These are phyloP conservation scores for Phalangium opilio DNA, from an alignment of 2,888 invertebrate species.

Conservation along the genomic window DNA sequence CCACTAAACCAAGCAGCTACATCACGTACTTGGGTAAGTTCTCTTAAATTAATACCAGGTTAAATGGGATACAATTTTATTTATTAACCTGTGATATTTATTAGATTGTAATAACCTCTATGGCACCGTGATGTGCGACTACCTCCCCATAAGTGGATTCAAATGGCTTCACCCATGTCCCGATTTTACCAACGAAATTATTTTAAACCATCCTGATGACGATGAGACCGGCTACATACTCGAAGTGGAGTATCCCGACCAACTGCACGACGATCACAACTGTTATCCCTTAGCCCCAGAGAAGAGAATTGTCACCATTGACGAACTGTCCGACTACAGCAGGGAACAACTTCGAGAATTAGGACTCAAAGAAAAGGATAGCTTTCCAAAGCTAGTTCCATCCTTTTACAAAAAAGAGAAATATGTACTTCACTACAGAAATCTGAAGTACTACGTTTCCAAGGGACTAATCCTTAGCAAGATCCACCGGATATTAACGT, in stretches of 20 bases:
- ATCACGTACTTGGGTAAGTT: constrained; percentile 7
- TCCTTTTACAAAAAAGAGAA: constrained; percentile 20
- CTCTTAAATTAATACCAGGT: too few relatives aligned
- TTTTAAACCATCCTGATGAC: too few relatives aligned
- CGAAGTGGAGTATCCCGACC: constrained; percentile 9
- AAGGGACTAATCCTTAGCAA: constrained; percentile 20
- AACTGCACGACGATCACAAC: constrained; percentile 6
- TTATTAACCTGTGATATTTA: too few relatives aligned
- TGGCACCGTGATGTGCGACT: constrained; percentile 4
- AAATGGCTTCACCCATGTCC: constrained; percentile 1
- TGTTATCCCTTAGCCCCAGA: constrained; percentile 10
- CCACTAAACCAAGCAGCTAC: not conserved
- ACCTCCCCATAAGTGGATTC: constrained; percentile 4
- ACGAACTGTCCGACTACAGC: constrained; percentile 1
- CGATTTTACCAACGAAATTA: too few relatives aligned
- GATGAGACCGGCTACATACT: constrained; percentile 9
- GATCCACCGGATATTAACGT: constrained; percentile 21
- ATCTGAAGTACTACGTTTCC: constrained; percentile 18
- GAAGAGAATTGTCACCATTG: not conserved
- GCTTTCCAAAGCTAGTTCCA: constrained; percentile 17
- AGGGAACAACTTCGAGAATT: too few relatives aligned
- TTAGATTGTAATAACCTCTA: constrained; percentile 7
- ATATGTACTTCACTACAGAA: constrained; percentile 21
- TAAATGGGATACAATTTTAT: too few relatives aligned
- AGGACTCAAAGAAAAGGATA: too few relatives aligned